Conservation (phyloP, 2,888 invertebrate species). For the Tenthredo distinguenda region DNA sequence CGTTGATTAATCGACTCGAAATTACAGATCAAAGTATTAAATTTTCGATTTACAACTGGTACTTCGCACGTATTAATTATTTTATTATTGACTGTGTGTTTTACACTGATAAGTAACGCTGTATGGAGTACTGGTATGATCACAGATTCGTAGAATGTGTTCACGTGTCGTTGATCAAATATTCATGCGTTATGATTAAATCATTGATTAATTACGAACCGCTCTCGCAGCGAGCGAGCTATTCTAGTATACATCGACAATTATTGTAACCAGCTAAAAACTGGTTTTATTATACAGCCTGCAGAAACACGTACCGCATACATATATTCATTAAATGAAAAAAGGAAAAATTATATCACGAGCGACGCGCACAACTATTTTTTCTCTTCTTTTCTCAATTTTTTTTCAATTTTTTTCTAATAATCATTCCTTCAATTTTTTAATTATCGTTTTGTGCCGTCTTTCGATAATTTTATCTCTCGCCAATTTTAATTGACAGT, state of each 20-base stretch:
- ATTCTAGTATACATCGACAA: background rate
- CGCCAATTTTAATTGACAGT: background rate
- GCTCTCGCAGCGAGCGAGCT: background rate
- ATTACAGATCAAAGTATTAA: background rate
- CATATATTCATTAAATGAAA: background rate
- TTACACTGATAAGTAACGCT: background rate
- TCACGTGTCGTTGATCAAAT: slow-evolving; percentile 30
- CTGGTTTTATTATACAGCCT: background rate
- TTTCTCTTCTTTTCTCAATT: too few species aligned
- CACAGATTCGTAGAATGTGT: background rate
- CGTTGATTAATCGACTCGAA: background rate
- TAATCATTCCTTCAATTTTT: background rate
- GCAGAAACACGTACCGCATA: background rate
- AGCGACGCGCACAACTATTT: too few species aligned
- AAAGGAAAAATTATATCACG: background rate
- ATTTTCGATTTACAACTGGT: background rate
- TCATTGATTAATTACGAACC: slow-evolving; percentile 24
- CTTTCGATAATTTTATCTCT: background rate
- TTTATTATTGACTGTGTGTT: background rate
- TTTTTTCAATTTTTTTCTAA: too few species aligned
- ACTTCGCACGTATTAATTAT: background rate
- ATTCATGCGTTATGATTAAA: slow-evolving; percentile 21
- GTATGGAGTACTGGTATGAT: background rate
- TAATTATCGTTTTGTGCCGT: background rate
- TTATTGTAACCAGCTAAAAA: background rate